Base-by-base conservation (phyloP, 2,113 vertebrate genomes). In the Pogona vitticeps region DNA sequence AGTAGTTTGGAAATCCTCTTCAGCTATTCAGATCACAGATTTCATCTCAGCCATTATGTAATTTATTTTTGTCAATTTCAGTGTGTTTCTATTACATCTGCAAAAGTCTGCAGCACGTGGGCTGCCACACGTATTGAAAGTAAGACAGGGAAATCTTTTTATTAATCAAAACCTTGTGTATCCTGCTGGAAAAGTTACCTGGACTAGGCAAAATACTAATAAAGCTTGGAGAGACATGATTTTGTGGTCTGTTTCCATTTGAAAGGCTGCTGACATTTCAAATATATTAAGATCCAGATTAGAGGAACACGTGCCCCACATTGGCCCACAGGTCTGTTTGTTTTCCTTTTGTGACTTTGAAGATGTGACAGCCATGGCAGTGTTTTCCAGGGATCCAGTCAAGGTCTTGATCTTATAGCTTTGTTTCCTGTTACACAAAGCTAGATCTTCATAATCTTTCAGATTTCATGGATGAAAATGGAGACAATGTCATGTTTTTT, bases 61-160 rank as follows among this genome's bases (percentile, higher is more conserved):
- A 86, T 90, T 94, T 90, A 59, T 8, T 90, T 91, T 92, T 91
- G 83, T 90, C 86, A 90, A 85, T 84, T 82, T 88, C 68, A 89
- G 38, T 88, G 80, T 81, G 42, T 80, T 92, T 88, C 76, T 56
- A 81, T 90, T 92, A 79, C 75, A 87, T 91, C 90, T 89, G 90
- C 38, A 31, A 90, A 90, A 90, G 17, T 14, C 2, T 88, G 85
- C 87, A 87, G 18, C 10, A 2, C 86, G 88, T 28, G 76, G 42
- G 31, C 40, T 92, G 84, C 23, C 78, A 87, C 15, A 61, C 36
- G 76, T 89, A n/a, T n/a, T 71, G 80, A 84, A 88, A 87, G 84
- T 83, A 81, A 92, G 52, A 85, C 61, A 83, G 84, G 81, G 75
- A 72, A 82, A 52, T 42, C 9, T 81, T 87, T 83, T 68, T 61